These are phyloP conservation scores for Chironomus tepperi DNA, from an alignment of 1,140 invertebrate genomes.

Conservation along the genomic window DNA sequence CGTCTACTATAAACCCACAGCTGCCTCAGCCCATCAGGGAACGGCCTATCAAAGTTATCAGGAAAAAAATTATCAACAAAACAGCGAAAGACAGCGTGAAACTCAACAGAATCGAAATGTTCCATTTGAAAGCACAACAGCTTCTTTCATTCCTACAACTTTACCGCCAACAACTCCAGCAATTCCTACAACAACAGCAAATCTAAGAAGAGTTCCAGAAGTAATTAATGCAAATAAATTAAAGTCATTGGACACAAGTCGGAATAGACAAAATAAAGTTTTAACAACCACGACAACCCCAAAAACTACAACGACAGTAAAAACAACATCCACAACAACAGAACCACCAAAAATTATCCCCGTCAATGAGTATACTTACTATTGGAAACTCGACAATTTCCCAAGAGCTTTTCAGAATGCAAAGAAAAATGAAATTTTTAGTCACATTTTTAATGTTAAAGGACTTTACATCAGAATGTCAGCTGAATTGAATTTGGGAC, in stretches of 20 bases:
- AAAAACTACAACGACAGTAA: not conserved
- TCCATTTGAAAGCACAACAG: not conserved
- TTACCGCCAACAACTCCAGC: not conserved
- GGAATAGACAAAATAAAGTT: not conserved
- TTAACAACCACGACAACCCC: not conserved
- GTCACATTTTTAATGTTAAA: conserved; percentile 15
- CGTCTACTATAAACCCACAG: not conserved
- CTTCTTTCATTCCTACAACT: not conserved
- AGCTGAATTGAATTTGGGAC: not conserved
- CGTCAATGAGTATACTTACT: not conserved
- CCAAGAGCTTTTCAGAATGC: not conserved
- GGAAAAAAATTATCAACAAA: no score
- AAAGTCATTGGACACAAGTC: not conserved
- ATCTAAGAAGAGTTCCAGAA: not conserved
- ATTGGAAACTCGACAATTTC: conserved; percentile 3
- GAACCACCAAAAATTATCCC: not conserved
- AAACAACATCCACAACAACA: not conserved
- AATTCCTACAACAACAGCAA: not conserved
- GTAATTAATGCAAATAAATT: conserved; percentile 16
- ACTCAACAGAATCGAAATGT: not conserved
- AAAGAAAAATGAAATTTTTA: conserved; percentile 8
- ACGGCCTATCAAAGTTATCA: not conserved
- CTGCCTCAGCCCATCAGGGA: not conserved
- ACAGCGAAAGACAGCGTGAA: not conserved
- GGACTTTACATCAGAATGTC: not conserved